Evolutionary conservation across 2,888 invertebrate species (phyloP).

Genomic region (Didymodactylos carnosus): DNA sequence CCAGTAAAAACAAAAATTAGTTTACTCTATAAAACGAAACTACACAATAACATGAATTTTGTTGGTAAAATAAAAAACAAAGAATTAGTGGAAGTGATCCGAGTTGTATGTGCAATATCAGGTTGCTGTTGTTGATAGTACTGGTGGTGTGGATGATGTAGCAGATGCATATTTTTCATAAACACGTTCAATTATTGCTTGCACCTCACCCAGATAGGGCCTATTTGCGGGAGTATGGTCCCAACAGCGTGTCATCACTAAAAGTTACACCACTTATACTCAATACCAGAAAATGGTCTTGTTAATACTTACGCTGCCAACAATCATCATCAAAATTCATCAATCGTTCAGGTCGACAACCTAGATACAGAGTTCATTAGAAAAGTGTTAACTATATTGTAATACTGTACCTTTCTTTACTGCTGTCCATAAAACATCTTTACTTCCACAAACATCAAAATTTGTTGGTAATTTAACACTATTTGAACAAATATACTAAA

Average conservation of each 20-base stretch:
- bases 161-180: too few relatives aligned
- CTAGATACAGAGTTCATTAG: too few relatives aligned
- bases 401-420: constrained; percentile 9
- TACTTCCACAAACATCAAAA: constrained; percentile 8
- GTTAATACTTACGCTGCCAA: too few relatives aligned
- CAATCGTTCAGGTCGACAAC: constrained; percentile 4
- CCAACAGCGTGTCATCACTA: constrained; percentile 1
- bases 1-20: too few relatives aligned
- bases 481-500: constrained; percentile 9
- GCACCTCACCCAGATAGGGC: background rate
- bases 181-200: background rate
- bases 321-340: constrained; percentile 6
- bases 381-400: too few relatives aligned
- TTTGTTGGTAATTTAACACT: constrained; percentile 5
- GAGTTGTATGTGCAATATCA: too few relatives aligned
- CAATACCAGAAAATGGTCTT: too few relatives aligned
- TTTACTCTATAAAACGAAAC: background rate
- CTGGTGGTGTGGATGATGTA: too few relatives aligned
- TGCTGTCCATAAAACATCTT: constrained; percentile 12
- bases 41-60: background rate
- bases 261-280: too few relatives aligned
- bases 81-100: background rate
- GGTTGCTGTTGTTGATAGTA: background rate
- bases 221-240: background rate
- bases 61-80: background rate